Evolutionary conservation across 53 echinoderm and acorn worm genomes (phyloP), one percentile per base, ranked within the genome.

Genomic region (Apostichopus leukothele): DNA sequence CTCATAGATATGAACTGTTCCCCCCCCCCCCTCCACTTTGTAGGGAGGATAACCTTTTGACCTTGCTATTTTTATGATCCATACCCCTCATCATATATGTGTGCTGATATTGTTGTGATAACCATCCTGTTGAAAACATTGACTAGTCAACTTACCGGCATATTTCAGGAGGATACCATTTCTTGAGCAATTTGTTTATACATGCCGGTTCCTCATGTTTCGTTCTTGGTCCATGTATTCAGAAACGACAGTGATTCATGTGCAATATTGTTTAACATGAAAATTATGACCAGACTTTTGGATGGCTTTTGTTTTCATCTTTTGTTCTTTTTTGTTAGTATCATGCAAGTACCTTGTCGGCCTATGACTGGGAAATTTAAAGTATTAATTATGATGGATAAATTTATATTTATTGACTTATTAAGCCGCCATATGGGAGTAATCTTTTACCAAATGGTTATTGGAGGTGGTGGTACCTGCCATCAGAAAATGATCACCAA

Each of bases 251-350:
- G 50, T 79, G 79, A 53, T 79, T 79, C 50, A 79, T 79, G 79
- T 79, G 79, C 79, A 79, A 79, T 79, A 79, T 79, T 53, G 79
- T 79, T 53, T 50, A 79, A 53, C 79, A 79, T 19, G 51, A 79
- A 63, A 63, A 63, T 11, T 63, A 53, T 79, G n/a, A 27, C 50
- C 3, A 16, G 13, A 7, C 53, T 51, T 79, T 52, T 79, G 39
- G 54, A 5, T 51, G 10, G 4, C 11, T 7, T 53, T 11, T 79
- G 6, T 52, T 18, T 79, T 51, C 19, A 50, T 51, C 78, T 78
- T 51, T 78, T 50, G 1, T 11, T 51, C 18, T 39, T 39, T 0
- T 39, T 39, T 39, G 39, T 39, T 39, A 2, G 39, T 39, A 39
- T 39, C 39, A 39, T 39, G 39, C 39, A 39, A 39, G 39, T 39